Evolutionary conservation across 2,797 vertebrate species (phyloP).

Genomic region (Periparus ater): DNA sequence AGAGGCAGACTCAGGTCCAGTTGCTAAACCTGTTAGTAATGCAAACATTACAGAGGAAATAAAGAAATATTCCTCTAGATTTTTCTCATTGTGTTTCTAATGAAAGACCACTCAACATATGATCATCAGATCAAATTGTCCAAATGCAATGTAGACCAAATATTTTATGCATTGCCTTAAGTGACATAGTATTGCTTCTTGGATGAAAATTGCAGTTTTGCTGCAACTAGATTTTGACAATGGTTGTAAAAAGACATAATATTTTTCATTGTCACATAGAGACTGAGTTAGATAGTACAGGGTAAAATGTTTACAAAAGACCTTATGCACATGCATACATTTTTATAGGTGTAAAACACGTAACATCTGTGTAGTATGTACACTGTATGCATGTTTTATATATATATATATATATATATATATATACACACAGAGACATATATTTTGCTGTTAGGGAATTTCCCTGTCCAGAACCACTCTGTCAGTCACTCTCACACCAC

Average conservation of each 20-base stretch:
- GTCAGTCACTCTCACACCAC: background rate
- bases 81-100: background rate
- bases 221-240: background rate
- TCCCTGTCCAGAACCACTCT: background rate
- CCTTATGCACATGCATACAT: background rate
- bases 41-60: background rate
- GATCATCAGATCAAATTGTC: background rate
- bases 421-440: fast-evolving
- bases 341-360: background rate
- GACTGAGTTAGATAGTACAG: background rate
- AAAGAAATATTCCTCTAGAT: background rate
- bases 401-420: no score
- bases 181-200: background rate
- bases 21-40: background rate
- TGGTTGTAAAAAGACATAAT: background rate
- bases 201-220: background rate
- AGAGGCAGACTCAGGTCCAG: background rate
- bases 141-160: background rate
- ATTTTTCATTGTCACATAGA: background rate
- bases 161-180: background rate
- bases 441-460: background rate
- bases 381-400: background rate
- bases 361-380: background rate
- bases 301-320: background rate
- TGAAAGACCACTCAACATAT: background rate